Percentiles rank a stretch among this genome's conserved stretches.
Conservation (phyloP, 2,113 vertebrate species). For the Boulengeromyrus knoepffleri region DNA sequence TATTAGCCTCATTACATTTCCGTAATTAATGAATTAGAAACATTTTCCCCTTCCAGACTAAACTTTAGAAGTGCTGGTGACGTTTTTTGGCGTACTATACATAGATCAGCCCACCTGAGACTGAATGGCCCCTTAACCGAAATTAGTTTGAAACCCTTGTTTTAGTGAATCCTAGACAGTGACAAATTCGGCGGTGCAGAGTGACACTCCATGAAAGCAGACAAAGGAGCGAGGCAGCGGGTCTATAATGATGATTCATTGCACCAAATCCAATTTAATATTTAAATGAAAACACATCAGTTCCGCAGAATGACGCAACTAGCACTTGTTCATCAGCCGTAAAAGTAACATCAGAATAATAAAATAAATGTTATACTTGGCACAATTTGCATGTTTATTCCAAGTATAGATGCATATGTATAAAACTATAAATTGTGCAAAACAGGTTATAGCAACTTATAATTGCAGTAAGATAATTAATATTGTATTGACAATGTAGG, state of each 20-base stretch:
- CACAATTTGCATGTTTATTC: neutral
- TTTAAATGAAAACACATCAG: constrained; percentile 3
- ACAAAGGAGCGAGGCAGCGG: neutral
- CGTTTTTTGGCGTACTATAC: neutral
- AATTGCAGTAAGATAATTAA: neutral
- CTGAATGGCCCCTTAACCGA: neutral
- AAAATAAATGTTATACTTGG: neutral
- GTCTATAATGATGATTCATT: neutral
- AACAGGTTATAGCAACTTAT: neutral
- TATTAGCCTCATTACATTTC: neutral
- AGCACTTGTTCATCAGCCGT: neutral
- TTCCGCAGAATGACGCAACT: neutral
- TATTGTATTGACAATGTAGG: too few species aligned
- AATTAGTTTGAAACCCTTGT: neutral
- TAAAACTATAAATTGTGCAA: neutral
- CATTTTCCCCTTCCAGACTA: neutral
- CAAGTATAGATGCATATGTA: neutral
- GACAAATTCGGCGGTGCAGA: neutral
- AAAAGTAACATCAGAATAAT: neutral
- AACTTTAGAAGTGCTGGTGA: neutral
- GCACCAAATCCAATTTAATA: neutral
- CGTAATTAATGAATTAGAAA: neutral
- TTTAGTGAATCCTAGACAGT: neutral
- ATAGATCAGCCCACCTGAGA: neutral
- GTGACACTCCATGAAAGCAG: neutral